Evolutionary conservation across 2,113 vertebrate species (phyloP).

Genomic region (Ibidorhyncha struthersii): DNA sequence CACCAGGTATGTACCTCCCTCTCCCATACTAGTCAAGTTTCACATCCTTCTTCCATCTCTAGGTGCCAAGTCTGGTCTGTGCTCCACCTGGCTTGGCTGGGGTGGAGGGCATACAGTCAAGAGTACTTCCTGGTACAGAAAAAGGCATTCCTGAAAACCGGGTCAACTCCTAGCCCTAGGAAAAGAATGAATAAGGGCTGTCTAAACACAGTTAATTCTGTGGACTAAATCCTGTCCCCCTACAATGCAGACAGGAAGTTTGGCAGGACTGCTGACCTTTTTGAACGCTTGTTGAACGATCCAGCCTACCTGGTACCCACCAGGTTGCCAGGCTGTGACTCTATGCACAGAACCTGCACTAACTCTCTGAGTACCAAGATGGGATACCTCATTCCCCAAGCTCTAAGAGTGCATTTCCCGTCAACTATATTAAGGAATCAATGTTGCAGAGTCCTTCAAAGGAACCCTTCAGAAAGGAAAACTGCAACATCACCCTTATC

Average conservation of each 20-base stretch:
- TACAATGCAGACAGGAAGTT: neutral
- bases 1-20: neutral
- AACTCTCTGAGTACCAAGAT: neutral
- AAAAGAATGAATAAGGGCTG: neutral
- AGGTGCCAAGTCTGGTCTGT: neutral
- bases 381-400: neutral
- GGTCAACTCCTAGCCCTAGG: neutral
- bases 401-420: neutral
- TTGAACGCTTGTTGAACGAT: neutral
- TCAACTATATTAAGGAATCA: neutral
- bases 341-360: neutral
- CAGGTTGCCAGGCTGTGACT: neutral
- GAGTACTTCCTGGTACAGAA: neutral
- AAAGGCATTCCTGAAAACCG: neutral
- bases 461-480: neutral
- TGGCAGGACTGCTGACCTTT: neutral
- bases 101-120: neutral
- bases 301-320: neutral
- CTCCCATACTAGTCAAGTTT: neutral
- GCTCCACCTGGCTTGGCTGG: neutral
- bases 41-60: neutral
- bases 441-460: neutral
- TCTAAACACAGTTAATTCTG: neutral
- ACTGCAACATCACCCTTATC: neutral
- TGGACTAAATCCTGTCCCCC: neutral